Base-by-base conservation (phyloP, 2,888 invertebrate genomes). In the Agrilus mali region DNA sequence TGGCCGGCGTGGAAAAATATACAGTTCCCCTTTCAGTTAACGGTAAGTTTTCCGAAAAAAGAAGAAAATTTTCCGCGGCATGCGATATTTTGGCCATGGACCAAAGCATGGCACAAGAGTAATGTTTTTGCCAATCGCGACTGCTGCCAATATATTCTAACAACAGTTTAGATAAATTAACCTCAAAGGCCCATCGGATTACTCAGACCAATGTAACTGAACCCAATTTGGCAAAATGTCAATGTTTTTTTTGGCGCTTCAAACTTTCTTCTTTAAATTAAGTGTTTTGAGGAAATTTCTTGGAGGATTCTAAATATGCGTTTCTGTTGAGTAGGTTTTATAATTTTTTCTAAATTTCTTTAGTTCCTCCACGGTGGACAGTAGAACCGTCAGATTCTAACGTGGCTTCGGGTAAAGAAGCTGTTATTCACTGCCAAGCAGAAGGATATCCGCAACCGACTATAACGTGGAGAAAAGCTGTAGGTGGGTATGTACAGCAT, bases 341-440 rank as follows among this genome's bases (percentile, higher is more conserved):
- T 33, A 15, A 35, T 13, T 15, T 41, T 17, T 41, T 12, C 51
- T 52, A 14, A 27, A 10, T 27, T 27, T 27, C 27, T 53, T 52
- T 63, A 89, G 89, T 92, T 50, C 92, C 93, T 36, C 90, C 92
- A 16, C 81, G 87, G 60, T 89, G 90, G 86, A 78, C 89, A 14
- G 71, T 87, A 54, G 90, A 92, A 60, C 90, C 89, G 0, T 73
- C 77, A 48, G 87, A 88, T 60, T 75, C 82, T n/a, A 86, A 81
- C 50, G 82, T 85, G 35, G 84, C 86, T 7, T 81, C 86, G 1
- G 86, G 85, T 1, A 85, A 88, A 61, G 86, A 87, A 60, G 82
- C 90, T 16, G 79, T 81, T 14, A 69, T 94, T 36, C 84, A 89
- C 60, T 94, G 94, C 63, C 86, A 86, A 65, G 90, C 92, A 0